A percentile compares a stretch with the other conserved stretches of the same genome.
phyloP scores from a whole-genome alignment of 2,888 invertebrate species.

The Eulithis prunata region DNA sequence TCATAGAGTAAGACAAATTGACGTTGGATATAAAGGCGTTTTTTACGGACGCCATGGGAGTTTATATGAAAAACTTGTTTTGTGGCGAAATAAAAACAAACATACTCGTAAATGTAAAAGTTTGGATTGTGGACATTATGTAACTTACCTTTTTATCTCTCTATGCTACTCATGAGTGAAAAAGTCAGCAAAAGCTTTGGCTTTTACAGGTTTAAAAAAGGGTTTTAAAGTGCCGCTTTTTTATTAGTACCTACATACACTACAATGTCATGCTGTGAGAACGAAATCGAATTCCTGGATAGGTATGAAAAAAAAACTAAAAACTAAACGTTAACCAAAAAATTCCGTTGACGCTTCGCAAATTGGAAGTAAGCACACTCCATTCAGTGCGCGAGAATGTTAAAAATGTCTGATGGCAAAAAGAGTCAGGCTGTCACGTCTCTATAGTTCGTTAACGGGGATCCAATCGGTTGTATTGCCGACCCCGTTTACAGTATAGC shows the following conservation, averaged over 20 bases:
- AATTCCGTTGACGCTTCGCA: not conserved
- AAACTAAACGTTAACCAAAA: not conserved
- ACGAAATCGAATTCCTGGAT: too few species aligned
- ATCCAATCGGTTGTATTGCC: conserved; percentile 54
- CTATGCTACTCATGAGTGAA: too few species aligned
- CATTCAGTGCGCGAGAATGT: conserved; percentile 45
- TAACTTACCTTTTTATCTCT: not conserved
- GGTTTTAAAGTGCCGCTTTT: too few species aligned
- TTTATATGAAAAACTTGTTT: conserved; percentile 40
- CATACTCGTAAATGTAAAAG: conserved; percentile 5
- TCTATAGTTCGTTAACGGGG: conserved; percentile 62
- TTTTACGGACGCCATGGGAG: conserved; percentile 48
- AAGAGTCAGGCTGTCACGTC: conserved; percentile 53
- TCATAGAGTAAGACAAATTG: conserved; percentile 52
- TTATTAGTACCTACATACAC: too few species aligned
- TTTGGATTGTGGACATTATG: not conserved
- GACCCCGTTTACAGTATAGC: conserved; percentile 26
- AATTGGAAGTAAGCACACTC: conserved; percentile 9
- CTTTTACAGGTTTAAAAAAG: too few species aligned
- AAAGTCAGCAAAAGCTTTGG: too few species aligned
- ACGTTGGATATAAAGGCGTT: conserved; percentile 48
- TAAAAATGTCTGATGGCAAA: conserved; percentile 53
- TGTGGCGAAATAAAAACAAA: conserved; percentile 15
- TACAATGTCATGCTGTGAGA: too few species aligned
- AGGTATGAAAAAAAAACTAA: too few species aligned